Conservation (phyloP, 23 tunicate genomes). For the Styela plicata region DNA sequence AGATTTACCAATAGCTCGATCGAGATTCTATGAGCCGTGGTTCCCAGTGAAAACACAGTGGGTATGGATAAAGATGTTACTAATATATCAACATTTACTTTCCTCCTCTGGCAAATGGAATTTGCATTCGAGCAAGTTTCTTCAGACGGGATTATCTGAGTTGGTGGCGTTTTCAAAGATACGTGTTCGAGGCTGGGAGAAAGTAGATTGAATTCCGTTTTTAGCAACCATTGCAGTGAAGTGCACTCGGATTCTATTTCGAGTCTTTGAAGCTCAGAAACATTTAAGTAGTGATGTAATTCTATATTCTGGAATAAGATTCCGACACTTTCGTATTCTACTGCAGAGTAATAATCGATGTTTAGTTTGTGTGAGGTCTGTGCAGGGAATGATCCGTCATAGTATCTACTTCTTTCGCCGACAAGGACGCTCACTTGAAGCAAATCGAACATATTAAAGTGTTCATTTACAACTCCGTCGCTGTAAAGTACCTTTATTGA, state of each 20-base stretch:
- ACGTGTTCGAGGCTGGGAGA: neutral
- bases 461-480: neutral
- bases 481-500: neutral
- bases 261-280: neutral
- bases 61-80: neutral
- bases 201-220: neutral
- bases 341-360: neutral
- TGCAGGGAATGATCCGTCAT: neutral
- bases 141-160: neutral
- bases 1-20: neutral
- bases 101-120: neutral
- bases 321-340: neutral
- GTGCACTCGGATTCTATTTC: neutral
- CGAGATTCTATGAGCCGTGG: neutral
- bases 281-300: neutral
- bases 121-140: neutral
- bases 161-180: neutral
- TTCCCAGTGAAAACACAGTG: neutral
- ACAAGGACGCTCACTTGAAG: neutral
- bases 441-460: neutral
- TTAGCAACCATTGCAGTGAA: neutral
- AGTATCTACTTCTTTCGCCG: neutral
- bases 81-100: neutral
- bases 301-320: neutral
- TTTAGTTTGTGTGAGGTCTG: neutral